Base-by-base conservation (phyloP, 2,888 invertebrate genomes). In the Pristionchus arcanus region DNA sequence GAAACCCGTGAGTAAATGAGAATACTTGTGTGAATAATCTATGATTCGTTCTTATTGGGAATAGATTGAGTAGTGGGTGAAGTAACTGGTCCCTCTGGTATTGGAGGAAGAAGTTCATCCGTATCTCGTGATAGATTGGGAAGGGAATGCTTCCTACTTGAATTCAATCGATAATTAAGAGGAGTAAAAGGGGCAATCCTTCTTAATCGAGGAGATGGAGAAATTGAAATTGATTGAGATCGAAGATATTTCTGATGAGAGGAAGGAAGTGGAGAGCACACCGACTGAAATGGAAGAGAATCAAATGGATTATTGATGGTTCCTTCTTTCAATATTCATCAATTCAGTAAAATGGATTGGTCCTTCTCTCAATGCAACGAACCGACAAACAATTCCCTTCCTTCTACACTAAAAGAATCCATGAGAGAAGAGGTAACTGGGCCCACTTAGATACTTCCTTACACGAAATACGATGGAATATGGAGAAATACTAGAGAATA, bases 31-130 rank as follows among this genome's bases (percentile, higher is more conserved):
- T n/a, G 53, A 34, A 85, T 28, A 19, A 28, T 15, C n/a, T 49
- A 71, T 1, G 42, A 71, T 31, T 86, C 13, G 37, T 34, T 63
- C 71, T 68, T 68, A 53, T 21, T 16, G 21, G 87, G 68, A 37
- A 49, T 49, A 19, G 68, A 28, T 16, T 87, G 68, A 28, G 34
- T 25, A 68, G 71, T 49, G 28, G 87, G 87, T 0, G 68, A 71
- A 71, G 53, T 42, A 1, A 19, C 68, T n/a, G 21, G 19, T 55
- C 55, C 21, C 21, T 87, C 87, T 28, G 87, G 87, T 15, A 87
- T 87, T 7, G 87, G 53, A 42, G 87, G 87, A 42, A 87, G 71
- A 28, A 87, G 87, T 21, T 87, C 87, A n/a, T 87, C 86, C 16
- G 74, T n/a, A 66, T 66, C 87, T 16, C 71, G 68, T 21, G 87